phyloP scores from a whole-genome alignment of 2,888 invertebrate species.

The Tetragonisca angustula region DNA sequence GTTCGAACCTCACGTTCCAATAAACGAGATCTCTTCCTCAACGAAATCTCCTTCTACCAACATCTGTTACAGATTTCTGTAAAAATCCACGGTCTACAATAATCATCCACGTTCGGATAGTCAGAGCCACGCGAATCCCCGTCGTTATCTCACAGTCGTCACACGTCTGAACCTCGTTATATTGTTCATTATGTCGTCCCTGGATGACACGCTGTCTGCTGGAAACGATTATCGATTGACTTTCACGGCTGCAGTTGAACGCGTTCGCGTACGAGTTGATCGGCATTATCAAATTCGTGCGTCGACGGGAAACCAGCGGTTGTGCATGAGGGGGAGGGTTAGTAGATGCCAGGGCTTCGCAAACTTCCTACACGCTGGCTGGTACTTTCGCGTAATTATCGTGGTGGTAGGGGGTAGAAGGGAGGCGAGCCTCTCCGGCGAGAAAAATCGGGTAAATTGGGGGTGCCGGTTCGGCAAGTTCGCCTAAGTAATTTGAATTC shows the following conservation, averaged over 20 bases:
- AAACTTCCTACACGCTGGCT: conserved; percentile 47
- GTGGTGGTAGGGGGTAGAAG: not conserved
- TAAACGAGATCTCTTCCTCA: too few species aligned
- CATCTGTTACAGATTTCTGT: too few species aligned
- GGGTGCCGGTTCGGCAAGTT: conserved; percentile 53
- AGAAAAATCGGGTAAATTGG: conserved; percentile 63
- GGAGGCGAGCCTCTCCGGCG: not conserved
- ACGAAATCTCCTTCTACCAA: too few species aligned
- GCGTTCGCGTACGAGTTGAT: conserved; percentile 22
- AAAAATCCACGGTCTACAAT: too few species aligned
- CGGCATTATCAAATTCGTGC: conserved; percentile 56
- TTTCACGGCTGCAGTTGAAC: conserved; percentile 2
- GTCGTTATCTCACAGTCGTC: not conserved
- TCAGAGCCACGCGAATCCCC: not conserved
- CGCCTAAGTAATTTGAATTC: conserved; percentile 70
- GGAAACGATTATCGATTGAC: conserved; percentile 43
- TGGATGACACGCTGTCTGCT: conserved; percentile 16
- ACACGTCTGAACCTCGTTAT: not conserved
- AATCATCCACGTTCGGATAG: not conserved
- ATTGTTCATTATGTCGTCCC: not conserved
- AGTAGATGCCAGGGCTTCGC: conserved; percentile 31
- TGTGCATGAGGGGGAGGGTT: not conserved
- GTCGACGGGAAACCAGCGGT: conserved; percentile 9
- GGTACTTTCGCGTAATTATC: conserved; percentile 52
- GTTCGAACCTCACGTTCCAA: too few species aligned